These are phyloP conservation scores for Adela reaumurella DNA, from an alignment of 2,888 invertebrate genomes.

Conservation along the genomic window DNA sequence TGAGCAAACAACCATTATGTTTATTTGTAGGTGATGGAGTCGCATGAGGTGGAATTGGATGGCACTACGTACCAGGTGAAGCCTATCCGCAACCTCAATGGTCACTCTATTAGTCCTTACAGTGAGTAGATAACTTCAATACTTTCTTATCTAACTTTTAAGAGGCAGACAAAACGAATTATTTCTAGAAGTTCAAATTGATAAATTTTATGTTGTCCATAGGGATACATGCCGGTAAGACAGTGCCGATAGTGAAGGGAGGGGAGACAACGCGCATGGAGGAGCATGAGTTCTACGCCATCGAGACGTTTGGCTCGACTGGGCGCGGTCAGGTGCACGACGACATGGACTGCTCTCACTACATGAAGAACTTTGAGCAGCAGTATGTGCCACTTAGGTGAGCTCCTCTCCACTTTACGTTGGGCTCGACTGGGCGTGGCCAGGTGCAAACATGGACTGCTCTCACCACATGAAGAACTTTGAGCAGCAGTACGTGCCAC, in stretches of 20 bases:
- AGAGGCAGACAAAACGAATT: too few relatives aligned
- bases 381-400: conserved; percentile 87
- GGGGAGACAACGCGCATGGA: conserved; percentile 98
- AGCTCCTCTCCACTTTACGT: too few relatives aligned
- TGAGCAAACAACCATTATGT: too few relatives aligned
- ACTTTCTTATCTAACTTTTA: not conserved
- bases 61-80: conserved; percentile 96
- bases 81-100: conserved; percentile 96
- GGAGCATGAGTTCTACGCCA: conserved; percentile 98
- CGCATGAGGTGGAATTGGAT: conserved; percentile 95
- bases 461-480: conserved; percentile 99
- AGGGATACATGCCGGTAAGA: conserved; percentile 95
- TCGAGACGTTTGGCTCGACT: conserved; percentile 99
- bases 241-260: conserved; percentile 98
- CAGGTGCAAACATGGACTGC: conserved; percentile 98
- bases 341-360: conserved; percentile 99
- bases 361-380: conserved; percentile 98
- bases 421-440: conserved; percentile 94
- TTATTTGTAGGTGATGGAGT: conserved; percentile 87
- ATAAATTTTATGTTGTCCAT: too few relatives aligned
- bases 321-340: conserved; percentile 94
- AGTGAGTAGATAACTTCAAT: too few relatives aligned
- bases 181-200: not conserved
- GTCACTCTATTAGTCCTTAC: conserved; percentile 99
- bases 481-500: conserved; percentile 86